phyloP scores from a whole-genome alignment of 2,797 vertebrate genomes.

The Sebastolobus alascanus region DNA sequence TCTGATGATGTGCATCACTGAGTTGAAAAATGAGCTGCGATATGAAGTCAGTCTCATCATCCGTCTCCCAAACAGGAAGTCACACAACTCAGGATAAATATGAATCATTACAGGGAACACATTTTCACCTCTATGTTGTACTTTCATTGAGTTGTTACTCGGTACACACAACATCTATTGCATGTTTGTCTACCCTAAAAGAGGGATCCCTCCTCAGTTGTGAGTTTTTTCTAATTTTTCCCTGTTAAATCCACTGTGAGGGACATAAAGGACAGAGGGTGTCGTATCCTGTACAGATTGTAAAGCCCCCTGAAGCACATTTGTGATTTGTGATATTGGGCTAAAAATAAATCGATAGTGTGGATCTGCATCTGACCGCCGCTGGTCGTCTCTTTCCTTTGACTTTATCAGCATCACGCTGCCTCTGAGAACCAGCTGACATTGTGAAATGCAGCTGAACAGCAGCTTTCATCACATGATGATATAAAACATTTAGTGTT shows the following conservation, averaged over 20 bases:
- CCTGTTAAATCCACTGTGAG: no score
- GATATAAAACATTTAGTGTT: not conserved
- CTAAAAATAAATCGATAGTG: no score
- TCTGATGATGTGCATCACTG: not conserved
- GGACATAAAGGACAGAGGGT: no score
- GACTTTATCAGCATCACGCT: not conserved
- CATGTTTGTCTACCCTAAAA: no score
- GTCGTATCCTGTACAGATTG: no score
- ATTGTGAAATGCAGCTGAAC: not conserved
- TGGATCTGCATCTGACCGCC: not conserved
- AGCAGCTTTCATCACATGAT: not conserved
- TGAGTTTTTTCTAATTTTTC: no score
- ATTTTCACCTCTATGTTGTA: not conserved
- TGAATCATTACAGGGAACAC: not conserved
- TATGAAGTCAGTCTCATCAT: not conserved
- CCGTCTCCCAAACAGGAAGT: not conserved
- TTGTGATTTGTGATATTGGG: no score
- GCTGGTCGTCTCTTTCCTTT: not conserved
- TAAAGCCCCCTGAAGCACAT: no score
- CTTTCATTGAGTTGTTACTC: no score
- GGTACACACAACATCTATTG: no score
- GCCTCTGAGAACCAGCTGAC: not conserved
- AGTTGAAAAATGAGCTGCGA: not conserved
- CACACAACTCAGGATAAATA: conserved; percentile 9
- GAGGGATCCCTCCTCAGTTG: no score